Evolutionary conservation across 2,797 vertebrate genomes (phyloP).

Genomic region (Artibeus jamaicensis): DNA sequence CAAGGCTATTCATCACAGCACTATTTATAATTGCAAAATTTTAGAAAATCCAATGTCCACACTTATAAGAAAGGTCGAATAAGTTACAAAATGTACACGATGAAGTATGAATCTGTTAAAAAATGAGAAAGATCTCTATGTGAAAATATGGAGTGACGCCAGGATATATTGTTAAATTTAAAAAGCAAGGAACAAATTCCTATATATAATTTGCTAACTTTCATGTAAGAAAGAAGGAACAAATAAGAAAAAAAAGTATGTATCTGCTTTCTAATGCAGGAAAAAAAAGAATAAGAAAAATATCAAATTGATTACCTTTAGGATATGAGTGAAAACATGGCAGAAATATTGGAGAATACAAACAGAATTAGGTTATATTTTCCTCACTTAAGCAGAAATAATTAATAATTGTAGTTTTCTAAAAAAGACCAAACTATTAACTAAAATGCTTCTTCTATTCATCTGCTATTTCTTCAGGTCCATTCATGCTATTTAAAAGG

Average conservation of each 20-base stretch:
- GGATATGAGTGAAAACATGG: neutral
- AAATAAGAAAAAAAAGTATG: neutral
- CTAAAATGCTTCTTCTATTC: neutral
- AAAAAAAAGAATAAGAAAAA: neutral
- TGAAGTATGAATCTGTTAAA: neutral
- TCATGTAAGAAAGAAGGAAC: neutral
- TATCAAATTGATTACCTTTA: neutral
- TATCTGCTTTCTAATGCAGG: neutral
- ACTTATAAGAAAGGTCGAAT: neutral
- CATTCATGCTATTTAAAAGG: neutral
- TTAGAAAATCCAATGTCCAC: neutral
- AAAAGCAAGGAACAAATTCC: neutral
- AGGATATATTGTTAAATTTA: neutral
- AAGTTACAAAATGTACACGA: neutral
- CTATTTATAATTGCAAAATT: neutral
- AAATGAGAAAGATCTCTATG: neutral
- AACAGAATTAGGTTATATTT: neutral
- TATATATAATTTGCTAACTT: neutral
- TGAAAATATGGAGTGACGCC: neutral
- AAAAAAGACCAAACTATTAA: neutral
- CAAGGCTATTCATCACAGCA: neutral
- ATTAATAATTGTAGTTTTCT: neutral
- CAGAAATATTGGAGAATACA: neutral
- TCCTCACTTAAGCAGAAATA: neutral
- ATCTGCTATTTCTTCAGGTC: neutral